Percentiles rank a stretch among this genome's conserved stretches.
Evolutionary conservation across 2,888 invertebrate genomes (phyloP).

Genomic region (Rhimphoctona megacephalus): DNA sequence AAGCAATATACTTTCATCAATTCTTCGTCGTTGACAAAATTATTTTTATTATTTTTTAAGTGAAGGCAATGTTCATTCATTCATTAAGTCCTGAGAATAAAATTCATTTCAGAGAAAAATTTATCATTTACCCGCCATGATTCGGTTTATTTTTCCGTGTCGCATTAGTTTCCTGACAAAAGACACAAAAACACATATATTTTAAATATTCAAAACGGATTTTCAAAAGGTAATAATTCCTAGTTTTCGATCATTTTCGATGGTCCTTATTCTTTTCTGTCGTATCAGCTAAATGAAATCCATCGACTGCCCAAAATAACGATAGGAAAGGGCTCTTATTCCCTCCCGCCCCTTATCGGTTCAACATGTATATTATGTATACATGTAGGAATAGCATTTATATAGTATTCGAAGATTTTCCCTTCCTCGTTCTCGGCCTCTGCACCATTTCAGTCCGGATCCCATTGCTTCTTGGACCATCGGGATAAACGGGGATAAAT

Average conservation of each 20-base stretch:
- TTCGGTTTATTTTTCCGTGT: not conserved
- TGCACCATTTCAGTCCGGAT: constrained; percentile 52
- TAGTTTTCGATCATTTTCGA: constrained; percentile 2
- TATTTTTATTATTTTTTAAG: not conserved
- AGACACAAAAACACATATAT: not conserved
- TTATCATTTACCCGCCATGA: not conserved
- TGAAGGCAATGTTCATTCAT: too few relatives aligned
- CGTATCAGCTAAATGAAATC: constrained; percentile 69
- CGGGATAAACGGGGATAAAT: constrained; percentile 87
- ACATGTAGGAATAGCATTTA: not conserved
- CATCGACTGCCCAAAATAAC: constrained; percentile 68
- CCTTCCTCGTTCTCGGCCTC: constrained; percentile 50
- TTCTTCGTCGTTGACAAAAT: not conserved
- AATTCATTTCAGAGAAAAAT: not conserved
- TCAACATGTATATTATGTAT: constrained; percentile 12
- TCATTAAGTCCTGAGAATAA: not conserved
- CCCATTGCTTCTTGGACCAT: constrained; percentile 70
- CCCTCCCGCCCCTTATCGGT: constrained; percentile 58
- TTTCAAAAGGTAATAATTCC: not conserved
- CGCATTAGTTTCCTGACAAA: not conserved
- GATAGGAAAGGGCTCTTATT: constrained; percentile 61
- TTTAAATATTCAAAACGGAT: not conserved
- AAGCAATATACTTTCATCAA: not conserved
- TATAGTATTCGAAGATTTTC: constrained; percentile 38
- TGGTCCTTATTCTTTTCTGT: not conserved